phyloP scores from a whole-genome alignment of 2,113 vertebrate species.

The Perca schrenkii region DNA sequence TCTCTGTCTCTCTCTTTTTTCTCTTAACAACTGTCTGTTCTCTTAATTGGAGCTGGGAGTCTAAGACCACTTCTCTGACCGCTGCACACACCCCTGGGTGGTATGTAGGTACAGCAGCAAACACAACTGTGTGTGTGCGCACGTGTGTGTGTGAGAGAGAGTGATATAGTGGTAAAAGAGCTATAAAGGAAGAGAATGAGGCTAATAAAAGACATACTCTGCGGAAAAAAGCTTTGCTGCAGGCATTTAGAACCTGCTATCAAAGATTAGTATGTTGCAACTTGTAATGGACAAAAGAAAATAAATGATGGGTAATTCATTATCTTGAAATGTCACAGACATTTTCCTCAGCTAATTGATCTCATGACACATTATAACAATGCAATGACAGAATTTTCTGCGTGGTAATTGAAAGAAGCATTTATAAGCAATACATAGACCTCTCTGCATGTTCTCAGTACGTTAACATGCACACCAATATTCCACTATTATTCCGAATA shows the following conservation, averaged over 20 bases:
- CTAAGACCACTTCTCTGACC: conserved; percentile 63
- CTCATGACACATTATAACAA: not conserved
- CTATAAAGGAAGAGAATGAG: conserved; percentile 9
- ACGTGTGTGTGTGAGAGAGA: not conserved
- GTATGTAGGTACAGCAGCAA: conserved; percentile 50
- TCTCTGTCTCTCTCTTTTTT: conserved; percentile 9
- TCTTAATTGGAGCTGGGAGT: conserved; percentile 76
- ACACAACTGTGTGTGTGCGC: conserved; percentile 20
- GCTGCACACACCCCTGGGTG: conserved; percentile 56
- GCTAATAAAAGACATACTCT: conserved; percentile 17
- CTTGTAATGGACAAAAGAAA: not conserved
- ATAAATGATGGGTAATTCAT: not conserved
- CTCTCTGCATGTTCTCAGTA: not conserved
- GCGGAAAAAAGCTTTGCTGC: too few species aligned
- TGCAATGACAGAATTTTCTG: not conserved
- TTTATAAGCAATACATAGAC: not conserved
- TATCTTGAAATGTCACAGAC: not conserved
- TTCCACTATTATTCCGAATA: too few species aligned
- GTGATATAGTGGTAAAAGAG: conserved; percentile 18
- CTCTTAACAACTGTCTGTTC: conserved; percentile 71
- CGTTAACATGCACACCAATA: too few species aligned
- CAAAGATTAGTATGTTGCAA: too few species aligned
- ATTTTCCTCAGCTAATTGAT: not conserved
- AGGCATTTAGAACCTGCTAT: too few species aligned
- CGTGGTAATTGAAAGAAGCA: not conserved